Conservation (phyloP, 2,797 vertebrate species). For the Distichodus sexfasciatus region DNA sequence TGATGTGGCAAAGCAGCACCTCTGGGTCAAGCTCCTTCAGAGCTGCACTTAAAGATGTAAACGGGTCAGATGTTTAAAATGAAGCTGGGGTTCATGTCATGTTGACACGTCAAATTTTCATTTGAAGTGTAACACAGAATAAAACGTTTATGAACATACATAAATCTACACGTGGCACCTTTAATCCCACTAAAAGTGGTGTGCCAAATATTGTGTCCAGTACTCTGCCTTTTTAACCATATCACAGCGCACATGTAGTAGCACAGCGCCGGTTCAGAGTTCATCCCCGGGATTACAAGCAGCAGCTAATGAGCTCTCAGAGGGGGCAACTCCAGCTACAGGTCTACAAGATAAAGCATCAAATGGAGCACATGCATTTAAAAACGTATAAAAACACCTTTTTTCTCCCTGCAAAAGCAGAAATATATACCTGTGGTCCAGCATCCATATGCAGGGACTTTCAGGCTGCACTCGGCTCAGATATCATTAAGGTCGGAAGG, state of each 20-base stretch:
- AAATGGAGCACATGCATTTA: not conserved
- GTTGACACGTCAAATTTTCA: too few relatives aligned
- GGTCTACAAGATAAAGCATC: not conserved
- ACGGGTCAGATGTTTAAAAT: not conserved
- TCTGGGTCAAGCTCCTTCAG: too few relatives aligned
- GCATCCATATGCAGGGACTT: not conserved
- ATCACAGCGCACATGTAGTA: too few relatives aligned
- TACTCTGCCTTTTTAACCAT: not conserved
- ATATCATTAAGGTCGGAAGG: slow-evolving; percentile 64
- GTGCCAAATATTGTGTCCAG: not conserved
- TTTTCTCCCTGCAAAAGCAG: too few relatives aligned
- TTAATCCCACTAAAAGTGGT: too few relatives aligned
- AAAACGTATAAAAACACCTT: not conserved
- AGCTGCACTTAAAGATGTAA: not conserved
- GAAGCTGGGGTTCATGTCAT: too few relatives aligned
- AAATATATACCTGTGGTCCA: not conserved
- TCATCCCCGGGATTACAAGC: too few relatives aligned
- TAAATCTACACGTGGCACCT: too few relatives aligned
- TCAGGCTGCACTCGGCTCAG: slow-evolving; percentile 40
- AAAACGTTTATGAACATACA: too few relatives aligned
- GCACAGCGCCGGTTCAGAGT: too few relatives aligned
- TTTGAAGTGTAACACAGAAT: too few relatives aligned
- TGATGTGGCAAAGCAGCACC: too few relatives aligned
- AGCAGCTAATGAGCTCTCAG: not conserved
- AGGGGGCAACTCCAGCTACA: not conserved